Base-by-base conservation (phyloP, 2,113 vertebrate genomes). In the Nycticebus coucang region DNA sequence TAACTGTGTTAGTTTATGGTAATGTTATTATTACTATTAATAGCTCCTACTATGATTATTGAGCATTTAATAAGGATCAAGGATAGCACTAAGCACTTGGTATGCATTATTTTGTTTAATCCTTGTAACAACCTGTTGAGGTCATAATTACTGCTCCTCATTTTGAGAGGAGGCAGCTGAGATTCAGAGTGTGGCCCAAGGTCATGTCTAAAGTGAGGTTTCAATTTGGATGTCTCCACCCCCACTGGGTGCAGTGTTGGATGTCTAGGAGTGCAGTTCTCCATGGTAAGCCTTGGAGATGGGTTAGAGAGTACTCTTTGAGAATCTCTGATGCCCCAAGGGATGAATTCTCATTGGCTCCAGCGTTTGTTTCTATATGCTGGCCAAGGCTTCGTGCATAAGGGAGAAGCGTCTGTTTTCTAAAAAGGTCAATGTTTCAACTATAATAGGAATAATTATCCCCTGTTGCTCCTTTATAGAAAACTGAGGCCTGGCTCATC, bases 161-260 rank as follows among this genome's bases (percentile, higher is more conserved):
- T 81, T 96, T 96, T 94, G 86, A 96, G 60, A 89, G 35, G 50
- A 82, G n/a, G 50, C 57, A 62, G 7, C 77, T 94, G 69, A 97
- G n/a, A 28, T 87, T 26, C 55, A 95, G 37, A 90, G 35, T 80
- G 69, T 87, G 53, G 69, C 33, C 22, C 59, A 79, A 64, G 66
- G n/a, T 94, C 12, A 15, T 50, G 35, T 90, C 62, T 85, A 82
- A 87, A 87, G 5, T 69, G 53, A 85, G 30, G 28, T 66, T 96
- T 94, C 50, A 13, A 13, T 50, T 57, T 92, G 35, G 59, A 89
- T 41, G 4, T 78, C 37, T 78, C 35, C 24, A 89, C 15, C 14
- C 19, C n/a, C 33, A 28, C 17, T 77, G 71, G 41, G 37, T 28
- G 53, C n/a, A 53, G 21, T 60, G 14, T 14, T 92, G 4, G 2